Evolutionary conservation across 2,113 vertebrate genomes (phyloP).

Genomic region (Callithrix jacchus): DNA sequence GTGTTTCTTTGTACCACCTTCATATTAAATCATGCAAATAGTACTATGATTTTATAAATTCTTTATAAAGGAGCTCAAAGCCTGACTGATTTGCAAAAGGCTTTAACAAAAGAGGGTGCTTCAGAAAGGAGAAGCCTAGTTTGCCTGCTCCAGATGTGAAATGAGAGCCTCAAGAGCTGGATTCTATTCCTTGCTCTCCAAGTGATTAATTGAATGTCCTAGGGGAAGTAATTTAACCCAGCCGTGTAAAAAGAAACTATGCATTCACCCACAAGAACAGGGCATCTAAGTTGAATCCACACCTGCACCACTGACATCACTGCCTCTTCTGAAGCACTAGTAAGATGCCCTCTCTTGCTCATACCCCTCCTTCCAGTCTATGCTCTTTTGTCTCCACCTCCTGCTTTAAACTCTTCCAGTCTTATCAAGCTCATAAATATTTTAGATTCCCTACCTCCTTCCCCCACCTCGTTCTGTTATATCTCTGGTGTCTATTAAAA

Average conservation of each 20-base stretch:
- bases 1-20: not conserved
- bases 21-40: conserved; percentile 19
- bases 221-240: conserved; percentile 74
- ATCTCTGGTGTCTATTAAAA: not conserved
- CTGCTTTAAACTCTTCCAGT: not conserved
- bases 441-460: not conserved
- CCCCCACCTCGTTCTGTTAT: not conserved
- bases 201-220: conserved; percentile 77
- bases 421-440: conserved; percentile 38
- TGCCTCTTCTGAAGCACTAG: not conserved
- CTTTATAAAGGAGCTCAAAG: not conserved
- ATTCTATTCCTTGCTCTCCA: conserved; percentile 60
- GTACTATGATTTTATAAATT: not conserved
- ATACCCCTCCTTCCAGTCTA: not conserved
- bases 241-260: conserved; percentile 65
- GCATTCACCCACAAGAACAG: conserved; percentile 37
- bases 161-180: conserved; percentile 37
- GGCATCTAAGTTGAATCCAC: conserved; percentile 43
- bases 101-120: not conserved
- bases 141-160: conserved; percentile 70
- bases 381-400: not conserved
- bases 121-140: conserved; percentile 46
- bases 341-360: not conserved
- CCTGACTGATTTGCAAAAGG: conserved; percentile 1
- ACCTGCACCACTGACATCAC: conserved; percentile 64